Conservation (phyloP, 2,888 invertebrate genomes). For the Neoscelio sp. region DNA sequence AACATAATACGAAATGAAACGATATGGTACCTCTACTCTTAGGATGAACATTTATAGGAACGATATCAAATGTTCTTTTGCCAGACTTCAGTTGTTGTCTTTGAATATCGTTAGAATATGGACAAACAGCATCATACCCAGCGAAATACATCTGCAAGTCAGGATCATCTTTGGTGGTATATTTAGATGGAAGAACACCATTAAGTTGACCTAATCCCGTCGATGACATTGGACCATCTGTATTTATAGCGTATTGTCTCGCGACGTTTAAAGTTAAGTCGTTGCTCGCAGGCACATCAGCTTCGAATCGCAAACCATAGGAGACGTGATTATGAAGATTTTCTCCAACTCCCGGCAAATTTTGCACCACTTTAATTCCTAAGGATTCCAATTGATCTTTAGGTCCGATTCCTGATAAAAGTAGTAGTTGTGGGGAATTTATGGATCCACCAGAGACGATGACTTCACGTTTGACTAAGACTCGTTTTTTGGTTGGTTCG, state of each 20-base stretch:
- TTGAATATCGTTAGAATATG: constrained; percentile 73
- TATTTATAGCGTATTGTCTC: constrained; percentile 62
- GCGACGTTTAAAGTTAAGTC: constrained; percentile 68
- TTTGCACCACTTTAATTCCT: constrained; percentile 85
- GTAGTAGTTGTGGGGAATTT: constrained; percentile 88
- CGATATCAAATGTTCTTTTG: constrained; percentile 81
- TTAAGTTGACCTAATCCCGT: constrained; percentile 89
- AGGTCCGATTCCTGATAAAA: constrained; percentile 88
- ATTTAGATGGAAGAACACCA: constrained; percentile 86
- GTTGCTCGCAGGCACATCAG: constrained; percentile 81
- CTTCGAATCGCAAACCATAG: constrained; percentile 84
- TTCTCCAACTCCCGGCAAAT: constrained; percentile 88
- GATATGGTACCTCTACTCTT: constrained; percentile 85
- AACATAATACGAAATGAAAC: no score
- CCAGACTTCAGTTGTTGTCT: constrained; percentile 67
- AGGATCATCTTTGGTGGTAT: constrained; percentile 86
- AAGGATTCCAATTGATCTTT: constrained; percentile 85
- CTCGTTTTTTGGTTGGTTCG: constrained; percentile 61
- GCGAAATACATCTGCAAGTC: constrained; percentile 88
- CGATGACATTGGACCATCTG: constrained; percentile 86
- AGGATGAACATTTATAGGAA: constrained; percentile 87
- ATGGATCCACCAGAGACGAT: constrained; percentile 87
- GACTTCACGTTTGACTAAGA: constrained; percentile 81
- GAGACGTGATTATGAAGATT: constrained; percentile 89
- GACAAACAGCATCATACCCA: constrained; percentile 86